Evolutionary conservation across 2,113 vertebrate genomes (phyloP), one percentile per base, ranked within the genome.

Genomic region (Panthera uncia): DNA sequence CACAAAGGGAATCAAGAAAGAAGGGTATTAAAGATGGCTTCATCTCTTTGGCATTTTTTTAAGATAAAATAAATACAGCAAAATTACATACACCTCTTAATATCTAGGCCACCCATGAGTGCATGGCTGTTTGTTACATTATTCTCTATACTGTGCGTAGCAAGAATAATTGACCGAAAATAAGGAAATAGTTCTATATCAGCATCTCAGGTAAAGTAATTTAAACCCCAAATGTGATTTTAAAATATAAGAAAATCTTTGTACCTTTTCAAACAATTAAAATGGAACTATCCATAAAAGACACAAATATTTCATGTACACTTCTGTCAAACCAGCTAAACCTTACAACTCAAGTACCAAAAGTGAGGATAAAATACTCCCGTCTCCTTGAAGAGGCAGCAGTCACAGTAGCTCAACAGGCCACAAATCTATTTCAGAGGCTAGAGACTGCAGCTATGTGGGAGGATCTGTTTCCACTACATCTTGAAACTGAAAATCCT

Each of bases 111-210:
- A 48, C 27, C 3, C 5, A 2, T 89, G 41, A 81, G 31, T 41
- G 36, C 33, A 33, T 23, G 50, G 27, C 9, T 69, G 1, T 38
- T 76, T 89, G 18, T 52, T 19, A 69, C 29, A 65, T 68, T 71
- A 95, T 36, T 71, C 57, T 79, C 69, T 71, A 25, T 7, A 85
- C 25, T 65, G 52, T 81, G n/a, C 25, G 79, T 4, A 90, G 23
- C 36, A 89, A 96, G 96, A 92, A 38, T 45, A 63, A 81, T 29
- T 57, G 38, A 71, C 52, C 50, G 10, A 82, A 96, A 97, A 87
- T 12, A 95, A 95, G 27, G 88, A n/a, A 87, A 89, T 3, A 84
- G 27, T 3, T 82, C 25, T 65, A 29, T 10, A 86, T 21, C 10
- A 81, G 15, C 25, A 94, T 74, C 82, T 74, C 68, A 92, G 29